These are phyloP conservation scores for Helicoverpa zea DNA, from an alignment of 1,140 invertebrate species.

Conservation along the genomic window DNA sequence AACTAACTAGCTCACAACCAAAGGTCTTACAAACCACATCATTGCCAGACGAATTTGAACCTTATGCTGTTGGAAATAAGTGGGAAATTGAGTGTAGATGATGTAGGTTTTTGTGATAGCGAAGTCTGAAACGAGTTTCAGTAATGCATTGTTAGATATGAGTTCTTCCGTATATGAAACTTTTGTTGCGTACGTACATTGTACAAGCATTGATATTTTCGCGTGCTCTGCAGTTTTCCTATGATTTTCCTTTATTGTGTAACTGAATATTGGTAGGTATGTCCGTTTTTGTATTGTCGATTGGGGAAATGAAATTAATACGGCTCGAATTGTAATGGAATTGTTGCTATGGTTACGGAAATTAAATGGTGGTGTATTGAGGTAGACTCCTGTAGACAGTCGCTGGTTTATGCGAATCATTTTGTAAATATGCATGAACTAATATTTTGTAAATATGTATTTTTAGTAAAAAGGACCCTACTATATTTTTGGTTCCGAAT, in stretches of 20 bases:
- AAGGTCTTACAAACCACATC: constrained; percentile 15
- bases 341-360: not conserved
- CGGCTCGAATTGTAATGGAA: not conserved
- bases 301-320: constrained; percentile 37
- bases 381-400: too few relatives aligned
- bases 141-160: constrained; percentile 50
- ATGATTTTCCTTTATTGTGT: constrained; percentile 26
- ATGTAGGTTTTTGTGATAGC: not conserved
- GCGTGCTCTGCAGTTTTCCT: constrained; percentile 19
- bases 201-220: constrained; percentile 26
- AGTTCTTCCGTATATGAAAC: constrained; percentile 45
- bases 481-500: too few relatives aligned
- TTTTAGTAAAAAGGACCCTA: too few relatives aligned
- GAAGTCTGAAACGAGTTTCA: constrained; percentile 26
- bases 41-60: constrained; percentile 10
- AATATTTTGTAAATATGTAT: too few relatives aligned
- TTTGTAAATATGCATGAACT: too few relatives aligned
- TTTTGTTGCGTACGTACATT: constrained; percentile 27
- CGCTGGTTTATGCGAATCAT: too few relatives aligned
- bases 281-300: constrained; percentile 14
- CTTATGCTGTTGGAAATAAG: not conserved
- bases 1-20: constrained; percentile 37
- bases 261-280: constrained; percentile 12
- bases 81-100: not conserved
- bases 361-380: not conserved